Evolutionary conservation across 2,797 vertebrate genomes (phyloP), one percentile per base, ranked within the genome.

Genomic region (Lindbergichthys nudifrons): DNA sequence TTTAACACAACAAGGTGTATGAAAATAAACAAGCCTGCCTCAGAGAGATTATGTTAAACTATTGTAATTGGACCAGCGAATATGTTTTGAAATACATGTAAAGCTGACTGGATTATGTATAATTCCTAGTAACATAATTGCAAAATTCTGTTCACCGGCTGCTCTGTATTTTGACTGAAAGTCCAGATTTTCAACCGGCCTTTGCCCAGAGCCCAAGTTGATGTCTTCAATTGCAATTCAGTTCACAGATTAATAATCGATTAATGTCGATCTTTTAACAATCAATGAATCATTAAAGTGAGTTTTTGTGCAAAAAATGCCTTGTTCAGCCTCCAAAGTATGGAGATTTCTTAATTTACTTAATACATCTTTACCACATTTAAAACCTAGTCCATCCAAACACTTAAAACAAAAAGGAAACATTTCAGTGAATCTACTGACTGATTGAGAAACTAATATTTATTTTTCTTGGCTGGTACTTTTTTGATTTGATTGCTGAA

Each of bases 1-100:
- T 74, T 77, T 9, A 62, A 18, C 58, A 59, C 36, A 43, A 50
- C 18, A 30, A 36, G 26, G 41, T 61, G 63, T 50, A 66, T 15
- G 41, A 14, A 48, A 42, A 14, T 45, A 19, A 15, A 2, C 32
- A 42, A 43, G 3, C 10, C 30, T 54, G 16, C 26, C 5, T 53
- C 11, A 5, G 18, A 15, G 6, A 58, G 10, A 58, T 52, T 47
- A 50, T 14, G 23, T 52, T 70, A 11, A 12, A 26, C 46, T 14
- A 30, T 9, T 67, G 9, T 21, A 36, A 43, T 53, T 59, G 46
- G 15, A 59, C n/a, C 56, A 60, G 67, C 5, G 18, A 30, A 50
- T 42, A 50, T 59, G 21, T 69, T 68, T 32, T 1, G 11, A 18
- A 21, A n/a, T n/a, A 57, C 12, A 39, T 1, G 16, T 30, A 18